Evolutionary conservation across 1,140 invertebrate genomes (phyloP).

Genomic region (Chironomus striatipennis): DNA sequence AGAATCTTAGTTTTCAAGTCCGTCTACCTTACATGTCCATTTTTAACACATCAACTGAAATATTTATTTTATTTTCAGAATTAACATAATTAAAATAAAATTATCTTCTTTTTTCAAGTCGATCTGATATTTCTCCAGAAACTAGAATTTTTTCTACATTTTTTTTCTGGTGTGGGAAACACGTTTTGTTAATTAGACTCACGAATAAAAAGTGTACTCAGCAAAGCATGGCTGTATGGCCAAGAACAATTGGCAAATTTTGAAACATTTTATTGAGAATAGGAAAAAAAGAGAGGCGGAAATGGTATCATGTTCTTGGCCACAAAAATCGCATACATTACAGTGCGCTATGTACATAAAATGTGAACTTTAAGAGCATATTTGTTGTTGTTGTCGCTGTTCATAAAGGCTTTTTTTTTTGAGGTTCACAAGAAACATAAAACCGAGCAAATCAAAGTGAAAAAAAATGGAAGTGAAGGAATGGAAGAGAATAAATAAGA

Average conservation of each 20-base stretch:
- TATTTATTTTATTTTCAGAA: too few species aligned
- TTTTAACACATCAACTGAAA: too few species aligned
- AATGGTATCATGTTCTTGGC: slow-evolving; percentile 7
- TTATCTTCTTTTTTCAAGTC: too few species aligned
- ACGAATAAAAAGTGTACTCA: neutral
- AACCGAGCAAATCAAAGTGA: too few species aligned
- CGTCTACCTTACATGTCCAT: too few species aligned
- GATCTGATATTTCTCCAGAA: neutral
- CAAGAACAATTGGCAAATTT: neutral
- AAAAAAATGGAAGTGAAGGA: neutral
- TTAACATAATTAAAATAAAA: too few species aligned
- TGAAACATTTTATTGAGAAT: neutral
- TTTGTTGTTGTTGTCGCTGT: neutral
- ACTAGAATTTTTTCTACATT: slow-evolving; percentile 5
- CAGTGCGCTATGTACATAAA: neutral
- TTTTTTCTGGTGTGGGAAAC: slow-evolving; percentile 3
- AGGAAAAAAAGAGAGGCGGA: neutral
- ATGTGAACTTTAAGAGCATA: neutral
- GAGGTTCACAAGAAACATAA: neutral
- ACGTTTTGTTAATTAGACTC: neutral
- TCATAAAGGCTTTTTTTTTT: neutral
- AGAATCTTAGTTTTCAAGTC: too few species aligned
- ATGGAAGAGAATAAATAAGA: neutral
- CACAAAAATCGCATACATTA: slow-evolving; percentile 12
- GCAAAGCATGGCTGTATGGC: neutral